These are phyloP conservation scores for Notolabrus celidotus DNA, from an alignment of 2,797 vertebrate genomes.

Conservation along the genomic window DNA sequence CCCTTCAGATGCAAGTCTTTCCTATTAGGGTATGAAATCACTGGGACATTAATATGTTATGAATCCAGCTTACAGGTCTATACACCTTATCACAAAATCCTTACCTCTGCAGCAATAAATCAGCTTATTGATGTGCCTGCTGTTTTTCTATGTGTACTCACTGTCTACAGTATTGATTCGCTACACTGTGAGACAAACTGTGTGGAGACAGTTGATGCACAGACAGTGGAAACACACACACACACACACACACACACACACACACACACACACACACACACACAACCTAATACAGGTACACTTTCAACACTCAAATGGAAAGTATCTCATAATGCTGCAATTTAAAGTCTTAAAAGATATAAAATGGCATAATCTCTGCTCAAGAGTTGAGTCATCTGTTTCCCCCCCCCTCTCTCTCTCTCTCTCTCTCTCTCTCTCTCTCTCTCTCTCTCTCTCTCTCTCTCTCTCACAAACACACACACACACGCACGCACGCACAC, in stretches of 20 bases:
- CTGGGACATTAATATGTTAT: conserved; percentile 52
- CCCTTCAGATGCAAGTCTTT: conserved; percentile 29
- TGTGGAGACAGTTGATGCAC: conserved; percentile 25
- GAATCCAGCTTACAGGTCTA: conserved; percentile 31
- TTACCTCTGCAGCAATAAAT: conserved; percentile 68
- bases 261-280: conserved; percentile 11
- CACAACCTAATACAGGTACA: conserved; percentile 3
- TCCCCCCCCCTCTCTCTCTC: conserved; percentile 21
- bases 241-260: conserved; percentile 20
- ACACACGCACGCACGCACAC: no score
- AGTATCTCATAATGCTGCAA: conserved; percentile 6
- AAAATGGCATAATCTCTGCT: conserved; percentile 11
- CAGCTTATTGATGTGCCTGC: conserved; percentile 65
- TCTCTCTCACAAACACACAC: no score
- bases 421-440: no score
- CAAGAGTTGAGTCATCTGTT: conserved; percentile 22
- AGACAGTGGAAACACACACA: conserved; percentile 28
- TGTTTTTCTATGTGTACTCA: conserved; percentile 70
- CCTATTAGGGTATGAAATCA: conserved; percentile 39
- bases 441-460: no score
- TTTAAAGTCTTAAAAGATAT: conserved; percentile 29
- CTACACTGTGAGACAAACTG: conserved; percentile 57
- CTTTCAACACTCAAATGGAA: conserved; percentile 36
- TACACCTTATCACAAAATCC: conserved; percentile 49
- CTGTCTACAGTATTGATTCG: conserved; percentile 72